These are phyloP conservation scores for Mercenaria mercenaria DNA, from an alignment of 1,140 invertebrate genomes.

Conservation along the genomic window DNA sequence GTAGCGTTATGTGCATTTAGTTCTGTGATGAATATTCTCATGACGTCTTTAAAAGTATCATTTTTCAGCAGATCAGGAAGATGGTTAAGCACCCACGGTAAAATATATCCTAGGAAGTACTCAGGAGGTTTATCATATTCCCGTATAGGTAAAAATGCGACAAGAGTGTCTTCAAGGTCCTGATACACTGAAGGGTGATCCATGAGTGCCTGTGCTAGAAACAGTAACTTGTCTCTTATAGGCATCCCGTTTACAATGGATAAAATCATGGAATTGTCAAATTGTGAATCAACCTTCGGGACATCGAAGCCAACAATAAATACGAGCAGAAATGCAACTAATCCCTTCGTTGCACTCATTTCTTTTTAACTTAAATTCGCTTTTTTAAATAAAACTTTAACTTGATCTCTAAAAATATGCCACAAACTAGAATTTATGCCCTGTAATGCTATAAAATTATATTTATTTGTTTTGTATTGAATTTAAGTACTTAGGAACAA, in stretches of 20 bases:
- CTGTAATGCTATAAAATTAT: too few species aligned
- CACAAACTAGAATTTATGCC: too few species aligned
- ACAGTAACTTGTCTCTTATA: not conserved
- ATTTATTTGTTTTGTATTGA: too few species aligned
- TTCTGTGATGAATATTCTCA: slow-evolving; percentile 43
- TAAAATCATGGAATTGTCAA: not conserved
- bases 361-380: too few species aligned
- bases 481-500: too few species aligned
- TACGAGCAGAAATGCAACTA: too few species aligned
- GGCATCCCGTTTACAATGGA: not conserved
- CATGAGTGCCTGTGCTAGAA: not conserved
- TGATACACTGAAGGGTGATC: not conserved
- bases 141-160: slow-evolving; percentile 21
- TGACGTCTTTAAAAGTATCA: slow-evolving; percentile 26
- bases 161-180: not conserved
- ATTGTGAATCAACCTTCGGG: not conserved
- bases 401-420: too few species aligned
- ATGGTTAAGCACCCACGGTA: slow-evolving; percentile 55
- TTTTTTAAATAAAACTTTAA: too few species aligned
- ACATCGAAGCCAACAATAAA: too few species aligned
- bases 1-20: slow-evolving; percentile 26
- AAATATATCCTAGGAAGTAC: not conserved
- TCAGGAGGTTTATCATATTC: slow-evolving; percentile 17
- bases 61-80: slow-evolving; percentile 53
- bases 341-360: too few species aligned